These are phyloP conservation scores for Upupa epops DNA, from an alignment of 2,113 vertebrate genomes.

Conservation along the genomic window DNA sequence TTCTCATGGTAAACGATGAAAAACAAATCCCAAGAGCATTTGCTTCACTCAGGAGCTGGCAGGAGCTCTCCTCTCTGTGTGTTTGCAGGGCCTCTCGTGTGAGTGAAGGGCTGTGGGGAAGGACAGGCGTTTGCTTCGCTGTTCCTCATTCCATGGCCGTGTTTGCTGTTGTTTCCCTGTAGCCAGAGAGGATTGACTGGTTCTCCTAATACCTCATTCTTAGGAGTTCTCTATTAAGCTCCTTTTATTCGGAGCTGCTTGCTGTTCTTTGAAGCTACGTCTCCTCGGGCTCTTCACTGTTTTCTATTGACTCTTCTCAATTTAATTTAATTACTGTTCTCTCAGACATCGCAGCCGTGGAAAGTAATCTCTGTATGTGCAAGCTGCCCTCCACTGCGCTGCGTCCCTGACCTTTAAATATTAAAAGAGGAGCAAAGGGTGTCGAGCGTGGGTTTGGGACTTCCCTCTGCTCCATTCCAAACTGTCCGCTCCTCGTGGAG, in stretches of 20 bases:
- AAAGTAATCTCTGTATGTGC: background rate
- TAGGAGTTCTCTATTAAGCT: slow-evolving; percentile 12
- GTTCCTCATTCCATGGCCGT: background rate
- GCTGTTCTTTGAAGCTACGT: slow-evolving; percentile 52
- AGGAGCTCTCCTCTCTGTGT: background rate
- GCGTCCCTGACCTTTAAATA: slow-evolving; percentile 68
- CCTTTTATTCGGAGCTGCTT: background rate
- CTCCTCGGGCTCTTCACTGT: slow-evolving; percentile 45
- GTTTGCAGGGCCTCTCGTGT: background rate
- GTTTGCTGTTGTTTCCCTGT: background rate
- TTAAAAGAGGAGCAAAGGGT: slow-evolving; percentile 48
- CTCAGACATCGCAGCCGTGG: slow-evolving; percentile 23
- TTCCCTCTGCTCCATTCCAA: slow-evolving; percentile 45
- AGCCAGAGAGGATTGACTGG: background rate
- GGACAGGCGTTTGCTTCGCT: background rate
- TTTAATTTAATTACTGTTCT: slow-evolving; percentile 66
- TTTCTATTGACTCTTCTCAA: slow-evolving; percentile 54
- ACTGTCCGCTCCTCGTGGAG: slow-evolving; percentile 33
- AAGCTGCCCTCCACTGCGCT: slow-evolving; percentile 5
- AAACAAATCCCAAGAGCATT: background rate
- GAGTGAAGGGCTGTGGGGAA: background rate
- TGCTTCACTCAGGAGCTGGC: background rate
- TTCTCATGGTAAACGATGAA: background rate
- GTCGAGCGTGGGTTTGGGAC: background rate
- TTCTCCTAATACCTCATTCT: background rate